phyloP scores from a whole-genome alignment of 2,797 vertebrate genomes.

The Syngnathus rostellatus region DNA sequence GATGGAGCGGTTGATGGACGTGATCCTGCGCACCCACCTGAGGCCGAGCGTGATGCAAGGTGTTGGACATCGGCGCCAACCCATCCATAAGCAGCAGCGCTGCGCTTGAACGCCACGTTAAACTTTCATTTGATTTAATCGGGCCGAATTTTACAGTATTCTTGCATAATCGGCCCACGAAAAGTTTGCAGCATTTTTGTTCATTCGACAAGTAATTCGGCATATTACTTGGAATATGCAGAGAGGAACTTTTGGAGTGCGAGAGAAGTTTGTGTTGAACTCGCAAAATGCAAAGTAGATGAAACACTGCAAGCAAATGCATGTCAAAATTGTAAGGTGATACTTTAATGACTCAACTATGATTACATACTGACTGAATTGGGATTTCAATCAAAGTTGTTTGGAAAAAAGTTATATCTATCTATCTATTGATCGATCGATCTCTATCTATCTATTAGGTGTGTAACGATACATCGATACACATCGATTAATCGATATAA shows the following conservation, averaged over 20 bases:
- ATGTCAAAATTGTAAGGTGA: background rate
- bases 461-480: too few relatives aligned
- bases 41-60: slow-evolving; percentile 60
- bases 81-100: slow-evolving; percentile 42
- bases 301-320: background rate
- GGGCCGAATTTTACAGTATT: slow-evolving; percentile 1
- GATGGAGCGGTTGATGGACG: slow-evolving; percentile 61
- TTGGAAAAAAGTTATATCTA: too few relatives aligned
- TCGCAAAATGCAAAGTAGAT: background rate
- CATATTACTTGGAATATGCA: background rate
- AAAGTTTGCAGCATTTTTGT: background rate
- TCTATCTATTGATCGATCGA: too few relatives aligned
- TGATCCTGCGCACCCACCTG: slow-evolving; percentile 50
- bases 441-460: too few relatives aligned
- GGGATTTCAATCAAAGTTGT: background rate
- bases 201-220: too few relatives aligned
- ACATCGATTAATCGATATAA: too few relatives aligned
- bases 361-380: background rate
- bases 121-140: slow-evolving; percentile 13
- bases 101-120: slow-evolving; percentile 38
- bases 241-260: background rate
- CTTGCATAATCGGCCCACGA: background rate
- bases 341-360: background rate
- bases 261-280: slow-evolving; percentile 1
- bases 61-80: slow-evolving; percentile 49